Percentiles rank a stretch among this genome's conserved stretches.
Evolutionary conservation across 2,888 invertebrate species (phyloP).

Genomic region (Cheilosia urbana): DNA sequence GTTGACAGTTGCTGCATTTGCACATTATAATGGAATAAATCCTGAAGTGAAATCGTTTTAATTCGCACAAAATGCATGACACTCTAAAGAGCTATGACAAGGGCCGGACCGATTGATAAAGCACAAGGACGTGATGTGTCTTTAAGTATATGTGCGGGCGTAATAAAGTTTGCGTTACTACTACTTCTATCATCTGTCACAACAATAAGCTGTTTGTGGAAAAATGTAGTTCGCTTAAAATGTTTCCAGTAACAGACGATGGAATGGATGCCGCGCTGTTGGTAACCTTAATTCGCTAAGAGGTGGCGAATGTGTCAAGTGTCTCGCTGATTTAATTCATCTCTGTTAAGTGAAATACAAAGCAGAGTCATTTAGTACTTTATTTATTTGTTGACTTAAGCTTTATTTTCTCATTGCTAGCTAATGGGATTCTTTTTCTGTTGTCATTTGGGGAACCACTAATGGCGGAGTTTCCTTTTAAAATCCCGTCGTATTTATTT

Average conservation of each 20-base stretch:
- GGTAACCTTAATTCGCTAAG: slow-evolving; percentile 42
- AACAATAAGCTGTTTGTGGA: slow-evolving; percentile 64
- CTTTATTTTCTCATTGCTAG: slow-evolving; percentile 9
- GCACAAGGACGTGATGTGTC: neutral
- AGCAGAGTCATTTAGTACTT: slow-evolving; percentile 31
- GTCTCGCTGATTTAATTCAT: slow-evolving; percentile 68
- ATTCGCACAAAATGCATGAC: slow-evolving; percentile 31
- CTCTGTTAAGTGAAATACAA: slow-evolving; percentile 49
- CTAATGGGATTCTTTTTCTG: slow-evolving; percentile 14
- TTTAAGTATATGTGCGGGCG: neutral
- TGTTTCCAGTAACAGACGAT: neutral
- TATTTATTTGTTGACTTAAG: slow-evolving; percentile 38
- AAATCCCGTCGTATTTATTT: too few species aligned
- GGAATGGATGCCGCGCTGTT: neutral
- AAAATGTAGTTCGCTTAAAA: slow-evolving; percentile 31
- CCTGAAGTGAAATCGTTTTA: slow-evolving; percentile 24
- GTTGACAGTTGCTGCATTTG: slow-evolving; percentile 17
- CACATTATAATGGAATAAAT: neutral
- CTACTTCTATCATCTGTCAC: slow-evolving; percentile 25
- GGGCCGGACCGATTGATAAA: slow-evolving; percentile 18
- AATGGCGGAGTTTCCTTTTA: too few species aligned
- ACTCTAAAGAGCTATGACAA: slow-evolving; percentile 22
- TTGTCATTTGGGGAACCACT: too few species aligned
- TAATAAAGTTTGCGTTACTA: neutral
- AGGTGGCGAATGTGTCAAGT: slow-evolving; percentile 66